These are phyloP conservation scores for Archilochus colubris DNA, from an alignment of 2,113 vertebrate species.

Conservation along the genomic window DNA sequence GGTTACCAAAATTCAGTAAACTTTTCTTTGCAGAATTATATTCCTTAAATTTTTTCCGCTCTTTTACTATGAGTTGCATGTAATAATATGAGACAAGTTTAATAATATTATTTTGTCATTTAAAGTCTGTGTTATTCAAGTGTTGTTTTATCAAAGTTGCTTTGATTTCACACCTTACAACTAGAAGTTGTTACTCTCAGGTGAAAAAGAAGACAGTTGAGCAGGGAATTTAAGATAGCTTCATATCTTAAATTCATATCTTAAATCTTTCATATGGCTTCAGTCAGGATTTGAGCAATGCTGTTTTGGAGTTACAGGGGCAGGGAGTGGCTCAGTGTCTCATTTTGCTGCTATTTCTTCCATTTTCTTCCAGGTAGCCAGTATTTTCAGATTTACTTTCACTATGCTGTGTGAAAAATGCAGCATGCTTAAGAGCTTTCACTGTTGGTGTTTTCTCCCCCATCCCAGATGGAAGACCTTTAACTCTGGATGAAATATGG, in stretches of 20 bases:
- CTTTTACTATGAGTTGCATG: neutral
- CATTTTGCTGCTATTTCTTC: neutral
- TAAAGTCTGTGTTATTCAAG: neutral
- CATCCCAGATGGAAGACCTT: constrained; percentile 84
- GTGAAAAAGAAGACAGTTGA: neutral
- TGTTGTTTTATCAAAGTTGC: neutral
- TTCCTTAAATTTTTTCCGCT: neutral
- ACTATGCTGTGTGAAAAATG: neutral
- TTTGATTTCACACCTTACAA: neutral
- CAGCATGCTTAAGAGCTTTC: neutral
- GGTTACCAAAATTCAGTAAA: neutral
- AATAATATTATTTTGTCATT: neutral
- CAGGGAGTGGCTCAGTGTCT: neutral
- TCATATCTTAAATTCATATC: too few relatives aligned
- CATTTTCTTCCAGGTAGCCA: neutral
- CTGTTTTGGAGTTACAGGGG: neutral
- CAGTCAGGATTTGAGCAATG: neutral
- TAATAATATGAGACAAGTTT: neutral
- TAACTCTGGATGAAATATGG: constrained; percentile 90
- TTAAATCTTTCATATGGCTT: neutral
- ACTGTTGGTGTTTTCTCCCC: neutral
- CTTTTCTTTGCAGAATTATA: neutral
- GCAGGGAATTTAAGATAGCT: neutral
- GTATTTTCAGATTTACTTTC: neutral
- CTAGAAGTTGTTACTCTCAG: neutral